Evolutionary conservation across 2,797 vertebrate genomes (phyloP).

Genomic region (Phrynocephalus vlangalii): DNA sequence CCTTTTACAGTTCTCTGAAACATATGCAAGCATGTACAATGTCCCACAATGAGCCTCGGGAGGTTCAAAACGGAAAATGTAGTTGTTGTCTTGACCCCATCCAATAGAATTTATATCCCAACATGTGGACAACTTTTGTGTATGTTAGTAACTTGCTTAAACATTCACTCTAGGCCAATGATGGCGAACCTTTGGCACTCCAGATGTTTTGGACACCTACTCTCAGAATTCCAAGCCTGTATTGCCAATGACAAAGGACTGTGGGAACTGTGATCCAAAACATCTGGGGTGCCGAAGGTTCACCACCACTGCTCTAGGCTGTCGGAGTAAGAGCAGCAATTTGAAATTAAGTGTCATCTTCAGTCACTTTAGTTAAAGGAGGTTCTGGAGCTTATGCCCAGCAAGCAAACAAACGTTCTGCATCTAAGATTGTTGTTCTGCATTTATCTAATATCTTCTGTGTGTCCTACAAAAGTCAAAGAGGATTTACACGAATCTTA

Average conservation of each 20-base stretch:
- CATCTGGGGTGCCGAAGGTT: too few relatives aligned
- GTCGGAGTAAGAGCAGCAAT: background rate
- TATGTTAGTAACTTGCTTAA: background rate
- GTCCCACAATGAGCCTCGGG: background rate
- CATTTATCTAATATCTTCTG: background rate
- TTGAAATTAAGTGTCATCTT: background rate
- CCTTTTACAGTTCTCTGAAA: background rate
- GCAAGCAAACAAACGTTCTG: slow-evolving; percentile 1
- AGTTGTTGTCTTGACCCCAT: background rate
- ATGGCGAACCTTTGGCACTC: too few relatives aligned
- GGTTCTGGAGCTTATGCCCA: background rate
- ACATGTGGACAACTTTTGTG: background rate
- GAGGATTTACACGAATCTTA: slow-evolving; percentile 14
- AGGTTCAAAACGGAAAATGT: background rate
- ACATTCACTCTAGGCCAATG: background rate
- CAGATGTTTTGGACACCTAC: too few relatives aligned
- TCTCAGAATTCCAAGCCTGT: too few relatives aligned
- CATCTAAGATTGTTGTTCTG: background rate
- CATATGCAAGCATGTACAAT: background rate
- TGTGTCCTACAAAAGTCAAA: slow-evolving; percentile 13
- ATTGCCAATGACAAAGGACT: too few relatives aligned
- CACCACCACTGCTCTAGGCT: background rate
- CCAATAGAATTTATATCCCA: background rate
- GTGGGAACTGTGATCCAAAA: too few relatives aligned
- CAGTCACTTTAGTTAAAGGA: background rate